These are phyloP conservation scores for Endotricha flammealis DNA, from an alignment of 2,888 invertebrate species.

Conservation along the genomic window DNA sequence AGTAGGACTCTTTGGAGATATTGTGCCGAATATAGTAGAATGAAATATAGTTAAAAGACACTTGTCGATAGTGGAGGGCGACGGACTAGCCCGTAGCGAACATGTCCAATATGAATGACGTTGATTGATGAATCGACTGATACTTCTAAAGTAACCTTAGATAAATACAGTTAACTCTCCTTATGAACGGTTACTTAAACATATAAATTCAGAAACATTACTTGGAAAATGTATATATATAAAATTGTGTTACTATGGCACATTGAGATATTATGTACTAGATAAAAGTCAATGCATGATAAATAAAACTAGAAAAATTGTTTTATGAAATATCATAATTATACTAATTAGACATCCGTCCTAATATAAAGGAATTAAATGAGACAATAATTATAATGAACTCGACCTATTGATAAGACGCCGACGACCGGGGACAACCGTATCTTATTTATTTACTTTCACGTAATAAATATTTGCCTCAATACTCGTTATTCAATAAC, in stretches of 20 bases:
- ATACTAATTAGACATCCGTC: constrained; percentile 29
- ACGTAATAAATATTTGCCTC: no score
- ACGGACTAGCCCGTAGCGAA: not conserved
- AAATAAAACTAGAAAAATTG: no score
- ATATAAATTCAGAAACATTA: not conserved
- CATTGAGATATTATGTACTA: no score
- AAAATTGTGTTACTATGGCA: no score
- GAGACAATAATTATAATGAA: constrained; percentile 34
- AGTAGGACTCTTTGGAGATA: no score
- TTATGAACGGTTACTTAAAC: not conserved
- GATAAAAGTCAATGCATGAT: no score
- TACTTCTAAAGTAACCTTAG: not conserved
- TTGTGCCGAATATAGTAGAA: no score
- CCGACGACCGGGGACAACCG: constrained; percentile 12
- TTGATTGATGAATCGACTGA: not conserved
- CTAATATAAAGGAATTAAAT: constrained; percentile 40
- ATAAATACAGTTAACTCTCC: not conserved
- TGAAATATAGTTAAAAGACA: no score
- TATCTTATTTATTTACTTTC: no score
- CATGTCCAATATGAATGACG: not conserved
- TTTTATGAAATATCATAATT: no score
- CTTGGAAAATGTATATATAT: no score
- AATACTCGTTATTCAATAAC: no score
- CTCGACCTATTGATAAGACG: constrained; percentile 40
- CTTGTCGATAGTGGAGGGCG: not conserved